Percentiles rank a stretch among this genome's conserved stretches.
Evolutionary conservation across 53 echinoderm and acorn worm species (phyloP).

Genomic region (Paracentrotus lividus): DNA sequence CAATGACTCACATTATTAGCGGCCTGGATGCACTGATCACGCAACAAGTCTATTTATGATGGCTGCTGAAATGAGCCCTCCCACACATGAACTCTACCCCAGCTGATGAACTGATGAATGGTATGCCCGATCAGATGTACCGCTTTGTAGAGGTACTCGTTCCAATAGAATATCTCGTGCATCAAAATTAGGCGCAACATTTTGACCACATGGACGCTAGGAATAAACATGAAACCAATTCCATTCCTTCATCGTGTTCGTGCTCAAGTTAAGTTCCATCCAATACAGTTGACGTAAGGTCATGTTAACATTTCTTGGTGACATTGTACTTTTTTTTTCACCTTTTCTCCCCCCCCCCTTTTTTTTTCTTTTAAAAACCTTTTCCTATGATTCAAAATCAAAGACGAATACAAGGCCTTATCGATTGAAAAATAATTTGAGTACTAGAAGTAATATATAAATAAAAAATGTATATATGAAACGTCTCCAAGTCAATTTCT

Average conservation of each 20-base stretch:
- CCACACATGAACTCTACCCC: neutral
- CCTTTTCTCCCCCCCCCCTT: too few relatives aligned
- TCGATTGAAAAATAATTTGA: too few relatives aligned
- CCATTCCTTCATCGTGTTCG: neutral
- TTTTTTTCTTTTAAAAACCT: too few relatives aligned
- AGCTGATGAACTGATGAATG: neutral
- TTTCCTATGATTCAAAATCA: too few relatives aligned
- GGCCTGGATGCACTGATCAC: neutral
- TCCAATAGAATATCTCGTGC: conserved; percentile 2
- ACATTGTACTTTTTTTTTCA: neutral
- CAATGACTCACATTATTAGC: neutral
- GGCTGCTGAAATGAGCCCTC: neutral
- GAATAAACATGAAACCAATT: neutral
- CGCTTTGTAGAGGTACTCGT: neutral
- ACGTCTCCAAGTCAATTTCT: too few relatives aligned
- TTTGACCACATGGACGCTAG: conserved; percentile 8
- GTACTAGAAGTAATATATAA: too few relatives aligned
- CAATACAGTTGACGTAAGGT: neutral
- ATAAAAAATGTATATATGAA: too few relatives aligned
- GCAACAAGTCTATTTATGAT: conserved; percentile 25
- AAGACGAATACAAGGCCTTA: too few relatives aligned
- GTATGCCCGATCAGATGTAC: neutral
- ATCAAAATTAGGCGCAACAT: conserved; percentile 16
- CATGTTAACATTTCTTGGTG: neutral
- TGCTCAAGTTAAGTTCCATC: neutral